Conservation (phyloP, 2,797 vertebrate species). For the Nyctalus aviator region DNA sequence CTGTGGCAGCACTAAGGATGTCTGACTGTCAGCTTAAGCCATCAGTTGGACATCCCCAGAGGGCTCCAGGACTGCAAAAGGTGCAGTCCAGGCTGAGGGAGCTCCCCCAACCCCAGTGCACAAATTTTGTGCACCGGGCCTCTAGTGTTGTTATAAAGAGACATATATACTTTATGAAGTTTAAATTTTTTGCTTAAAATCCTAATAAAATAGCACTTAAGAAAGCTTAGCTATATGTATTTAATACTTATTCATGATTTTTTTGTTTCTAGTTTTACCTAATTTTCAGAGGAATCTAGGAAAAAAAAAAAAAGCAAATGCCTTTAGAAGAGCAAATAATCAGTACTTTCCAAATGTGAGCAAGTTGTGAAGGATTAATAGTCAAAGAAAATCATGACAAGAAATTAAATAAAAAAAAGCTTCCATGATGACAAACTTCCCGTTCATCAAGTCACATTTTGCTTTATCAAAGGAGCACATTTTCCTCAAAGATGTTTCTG, state of each 20-base stretch:
- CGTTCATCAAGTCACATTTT: not conserved
- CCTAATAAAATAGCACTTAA: not conserved
- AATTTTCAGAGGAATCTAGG: not conserved
- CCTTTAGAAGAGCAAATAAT: not conserved
- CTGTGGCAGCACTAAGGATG: too few species aligned
- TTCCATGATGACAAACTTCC: not conserved
- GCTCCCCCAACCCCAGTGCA: too few species aligned
- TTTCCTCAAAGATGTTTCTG: not conserved
- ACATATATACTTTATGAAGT: not conserved
- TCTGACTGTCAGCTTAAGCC: too few species aligned
- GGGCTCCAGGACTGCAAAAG: too few species aligned
- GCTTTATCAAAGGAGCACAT: not conserved
- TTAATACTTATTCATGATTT: not conserved
- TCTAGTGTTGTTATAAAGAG: not conserved
- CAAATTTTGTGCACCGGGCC: too few species aligned
- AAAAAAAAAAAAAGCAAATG: not conserved
- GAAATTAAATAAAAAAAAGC: not conserved
- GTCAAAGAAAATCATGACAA: not conserved
- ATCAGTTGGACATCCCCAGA: too few species aligned
- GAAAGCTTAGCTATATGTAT: not conserved
- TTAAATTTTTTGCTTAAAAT: not conserved
- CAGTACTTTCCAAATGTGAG: not conserved
- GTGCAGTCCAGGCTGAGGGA: too few species aligned
- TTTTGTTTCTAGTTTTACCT: not conserved
- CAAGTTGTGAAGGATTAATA: not conserved